phyloP scores from a whole-genome alignment of 1,140 invertebrate genomes.

The Pogonomyrmex barbatus region DNA sequence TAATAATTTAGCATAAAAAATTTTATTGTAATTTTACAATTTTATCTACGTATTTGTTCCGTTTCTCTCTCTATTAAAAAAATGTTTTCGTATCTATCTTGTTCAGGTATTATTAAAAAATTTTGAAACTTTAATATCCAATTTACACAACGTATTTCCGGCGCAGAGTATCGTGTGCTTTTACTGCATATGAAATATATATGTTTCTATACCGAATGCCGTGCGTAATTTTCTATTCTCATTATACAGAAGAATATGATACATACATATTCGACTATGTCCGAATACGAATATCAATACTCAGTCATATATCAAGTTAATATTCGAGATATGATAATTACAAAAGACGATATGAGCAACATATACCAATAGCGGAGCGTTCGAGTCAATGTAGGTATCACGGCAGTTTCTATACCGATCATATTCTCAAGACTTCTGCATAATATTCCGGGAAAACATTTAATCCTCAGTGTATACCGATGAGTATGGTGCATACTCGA shows the following conservation, averaged over 20 bases:
- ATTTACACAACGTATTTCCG: background rate
- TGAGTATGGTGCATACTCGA: conserved; percentile 80
- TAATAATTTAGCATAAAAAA: background rate
- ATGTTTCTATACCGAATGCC: conserved; percentile 13
- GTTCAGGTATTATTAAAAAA: background rate
- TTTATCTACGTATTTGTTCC: background rate
- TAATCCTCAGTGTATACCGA: conserved; percentile 77
- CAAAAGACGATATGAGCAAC: conserved; percentile 24
- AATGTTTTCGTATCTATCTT: conserved; percentile 11
- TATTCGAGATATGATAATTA: conserved; percentile 39
- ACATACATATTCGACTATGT: conserved; percentile 19
- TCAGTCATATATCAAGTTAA: background rate
- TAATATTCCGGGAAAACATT: conserved; percentile 51
- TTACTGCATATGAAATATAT: background rate
- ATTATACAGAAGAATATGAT: conserved; percentile 3
- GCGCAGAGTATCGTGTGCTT: background rate
- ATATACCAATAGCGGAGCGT: conserved; percentile 10
- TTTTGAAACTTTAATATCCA: background rate
- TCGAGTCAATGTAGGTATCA: conserved; percentile 1
- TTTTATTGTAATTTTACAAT: background rate
- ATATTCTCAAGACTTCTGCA: conserved; percentile 40
- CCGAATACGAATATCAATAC: conserved; percentile 34
- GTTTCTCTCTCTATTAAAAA: background rate
- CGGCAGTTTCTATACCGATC: conserved; percentile 16
- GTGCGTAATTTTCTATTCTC: conserved; percentile 33